Evolutionary conservation across 2,113 vertebrate species (phyloP).

Genomic region (Hiodon tergisus): DNA sequence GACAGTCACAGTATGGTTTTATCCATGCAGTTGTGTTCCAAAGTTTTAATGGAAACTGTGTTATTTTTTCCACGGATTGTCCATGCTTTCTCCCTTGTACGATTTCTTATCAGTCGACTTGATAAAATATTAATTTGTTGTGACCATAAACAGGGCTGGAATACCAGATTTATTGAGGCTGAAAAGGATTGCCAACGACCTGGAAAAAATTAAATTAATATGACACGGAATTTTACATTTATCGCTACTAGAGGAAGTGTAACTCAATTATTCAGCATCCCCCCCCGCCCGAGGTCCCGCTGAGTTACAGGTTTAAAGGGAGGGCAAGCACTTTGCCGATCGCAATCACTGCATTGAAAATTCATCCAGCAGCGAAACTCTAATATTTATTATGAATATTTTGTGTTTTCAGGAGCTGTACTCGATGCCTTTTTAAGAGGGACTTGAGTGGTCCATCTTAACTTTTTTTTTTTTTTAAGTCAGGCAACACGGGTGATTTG

Average conservation of each 20-base stretch:
- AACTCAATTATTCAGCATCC: conserved; percentile 3
- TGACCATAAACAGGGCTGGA: conserved; percentile 23
- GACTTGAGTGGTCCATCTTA: neutral
- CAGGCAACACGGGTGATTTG: neutral
- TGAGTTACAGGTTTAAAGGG: neutral
- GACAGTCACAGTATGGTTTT: neutral
- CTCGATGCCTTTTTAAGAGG: neutral
- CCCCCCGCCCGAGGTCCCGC: neutral
- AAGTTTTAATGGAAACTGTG: conserved; percentile 23
- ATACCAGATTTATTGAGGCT: conserved; percentile 14
- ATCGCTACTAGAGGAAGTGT: conserved; percentile 4
- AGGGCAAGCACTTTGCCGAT: neutral
- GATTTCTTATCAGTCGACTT: conserved; percentile 16
- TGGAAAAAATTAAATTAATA: conserved; percentile 23
- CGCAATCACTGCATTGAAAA: neutral
- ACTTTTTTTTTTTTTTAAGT: no score
- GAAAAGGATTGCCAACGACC: conserved; percentile 10
- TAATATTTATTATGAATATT: no score
- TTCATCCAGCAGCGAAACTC: no score
- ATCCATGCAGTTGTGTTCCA: neutral
- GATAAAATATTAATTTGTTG: conserved; percentile 27
- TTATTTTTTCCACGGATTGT: conserved; percentile 20
- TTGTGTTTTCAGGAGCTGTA: neutral
- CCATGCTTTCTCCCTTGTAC: conserved; percentile 10
- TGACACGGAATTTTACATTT: conserved; percentile 10